phyloP scores from a whole-genome alignment of 1,140 invertebrate genomes.

The Pogonognathellus flavescens region DNA sequence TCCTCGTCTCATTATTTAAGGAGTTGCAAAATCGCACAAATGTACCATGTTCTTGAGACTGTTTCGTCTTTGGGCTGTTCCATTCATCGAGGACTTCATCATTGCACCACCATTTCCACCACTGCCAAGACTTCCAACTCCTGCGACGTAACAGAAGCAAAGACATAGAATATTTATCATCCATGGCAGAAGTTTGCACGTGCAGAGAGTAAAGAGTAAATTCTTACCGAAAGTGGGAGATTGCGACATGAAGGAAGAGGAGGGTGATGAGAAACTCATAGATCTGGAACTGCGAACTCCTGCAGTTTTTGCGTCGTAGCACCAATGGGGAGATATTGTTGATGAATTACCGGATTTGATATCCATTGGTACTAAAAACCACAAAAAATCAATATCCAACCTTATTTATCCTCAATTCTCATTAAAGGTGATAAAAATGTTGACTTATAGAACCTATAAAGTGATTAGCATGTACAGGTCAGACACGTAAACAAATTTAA shows the following conservation, averaged over 20 bases:
- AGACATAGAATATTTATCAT: background rate
- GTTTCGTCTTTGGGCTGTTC: constrained; percentile 1
- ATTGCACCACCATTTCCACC: background rate
- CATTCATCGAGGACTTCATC: background rate
- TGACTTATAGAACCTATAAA: too few relatives aligned
- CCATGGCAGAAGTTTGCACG: too few relatives aligned
- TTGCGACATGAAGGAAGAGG: constrained; percentile 12
- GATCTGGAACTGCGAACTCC: constrained; percentile 23
- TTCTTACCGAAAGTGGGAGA: background rate
- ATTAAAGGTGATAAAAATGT: background rate
- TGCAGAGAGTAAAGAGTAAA: background rate
- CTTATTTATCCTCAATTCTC: background rate
- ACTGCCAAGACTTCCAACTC: constrained; percentile 27
- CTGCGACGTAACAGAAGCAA: background rate
- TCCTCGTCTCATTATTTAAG: constrained; percentile 11
- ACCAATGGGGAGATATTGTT: constrained; percentile 9
- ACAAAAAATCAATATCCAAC: background rate
- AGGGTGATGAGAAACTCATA: constrained; percentile 33
- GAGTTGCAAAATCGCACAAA: constrained; percentile 41
- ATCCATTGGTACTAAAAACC: constrained; percentile 28
- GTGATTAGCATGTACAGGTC: background rate
- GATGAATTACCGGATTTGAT: background rate
- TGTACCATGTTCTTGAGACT: constrained; percentile 43
- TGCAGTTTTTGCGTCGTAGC: constrained; percentile 28
- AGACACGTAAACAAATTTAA: background rate